These are phyloP conservation scores for Brachionus asplanchnoidis DNA, from an alignment of 1,140 invertebrate genomes.

Conservation along the genomic window DNA sequence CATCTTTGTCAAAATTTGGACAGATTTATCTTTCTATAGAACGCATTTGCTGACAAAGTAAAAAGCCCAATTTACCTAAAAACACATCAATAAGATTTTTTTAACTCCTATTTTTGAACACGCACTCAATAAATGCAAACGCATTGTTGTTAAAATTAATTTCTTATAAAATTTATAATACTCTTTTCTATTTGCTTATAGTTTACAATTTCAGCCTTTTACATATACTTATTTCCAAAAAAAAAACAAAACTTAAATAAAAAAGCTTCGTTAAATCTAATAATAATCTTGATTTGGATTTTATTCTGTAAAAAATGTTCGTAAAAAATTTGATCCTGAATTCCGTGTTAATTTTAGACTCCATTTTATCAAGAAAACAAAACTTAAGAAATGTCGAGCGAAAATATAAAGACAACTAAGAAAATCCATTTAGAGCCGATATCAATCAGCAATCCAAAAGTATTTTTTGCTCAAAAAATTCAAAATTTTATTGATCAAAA, in stretches of 20 bases:
- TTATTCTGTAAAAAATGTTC: too few relatives aligned
- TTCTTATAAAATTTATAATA: background rate
- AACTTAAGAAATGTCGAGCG: background rate
- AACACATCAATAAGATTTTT: background rate
- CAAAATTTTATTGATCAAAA: background rate
- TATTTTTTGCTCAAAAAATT: background rate
- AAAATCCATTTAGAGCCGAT: conserved; percentile 35
- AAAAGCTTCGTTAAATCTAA: background rate
- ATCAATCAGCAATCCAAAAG: background rate
- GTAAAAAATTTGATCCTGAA: background rate
- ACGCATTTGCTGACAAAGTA: background rate
- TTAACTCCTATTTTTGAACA: background rate
- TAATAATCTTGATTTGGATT: background rate
- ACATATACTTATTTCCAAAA: background rate
- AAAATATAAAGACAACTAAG: background rate
- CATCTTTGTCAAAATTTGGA: background rate
- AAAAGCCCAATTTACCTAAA: background rate
- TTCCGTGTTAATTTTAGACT: background rate
- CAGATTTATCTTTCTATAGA: background rate
- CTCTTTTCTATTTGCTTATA: background rate
- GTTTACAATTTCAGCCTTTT: background rate
- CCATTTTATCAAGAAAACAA: background rate
- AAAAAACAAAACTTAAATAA: background rate
- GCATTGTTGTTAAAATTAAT: background rate
- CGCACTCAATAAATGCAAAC: background rate